Conservation (phyloP, 2,113 vertebrate species). For the Alligator mississippiensis region DNA sequence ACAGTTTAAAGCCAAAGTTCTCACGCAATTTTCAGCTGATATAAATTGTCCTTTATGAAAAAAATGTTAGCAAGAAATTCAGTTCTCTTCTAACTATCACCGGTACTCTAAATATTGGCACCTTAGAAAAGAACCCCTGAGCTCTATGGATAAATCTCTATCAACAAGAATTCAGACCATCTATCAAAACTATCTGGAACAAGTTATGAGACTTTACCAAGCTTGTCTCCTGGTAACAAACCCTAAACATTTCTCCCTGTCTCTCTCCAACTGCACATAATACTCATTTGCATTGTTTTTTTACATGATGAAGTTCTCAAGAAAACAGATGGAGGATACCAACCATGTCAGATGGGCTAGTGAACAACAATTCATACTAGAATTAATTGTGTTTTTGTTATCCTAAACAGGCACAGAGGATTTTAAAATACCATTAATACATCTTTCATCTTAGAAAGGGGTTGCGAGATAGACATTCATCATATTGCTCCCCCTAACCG, state of each 20-base stretch:
- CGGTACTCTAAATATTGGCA: background rate
- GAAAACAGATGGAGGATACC: background rate
- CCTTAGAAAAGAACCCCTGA: background rate
- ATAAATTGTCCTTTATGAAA: background rate
- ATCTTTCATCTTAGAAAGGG: fast-evolving
- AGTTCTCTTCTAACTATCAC: background rate
- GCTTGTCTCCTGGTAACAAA: background rate
- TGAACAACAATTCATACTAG: fast-evolving
- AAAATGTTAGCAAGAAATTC: background rate
- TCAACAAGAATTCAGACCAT: no score
- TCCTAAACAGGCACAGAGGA: background rate
- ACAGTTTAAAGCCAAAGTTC: background rate
- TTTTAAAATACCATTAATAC: background rate
- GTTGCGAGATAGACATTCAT: fast-evolving
- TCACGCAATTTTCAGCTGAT: background rate
- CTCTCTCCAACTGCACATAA: background rate
- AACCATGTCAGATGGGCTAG: background rate
- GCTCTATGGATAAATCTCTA: background rate
- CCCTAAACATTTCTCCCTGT: background rate
- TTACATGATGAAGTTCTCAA: background rate
- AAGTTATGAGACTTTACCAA: background rate
- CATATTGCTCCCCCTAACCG: background rate
- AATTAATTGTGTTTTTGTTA: background rate
- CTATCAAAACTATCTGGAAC: background rate
- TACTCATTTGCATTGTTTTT: no score